Evolutionary conservation across 1,140 invertebrate species (phyloP), one percentile per base, ranked within the genome.

Genomic region (Oedothorax gibbosus): DNA sequence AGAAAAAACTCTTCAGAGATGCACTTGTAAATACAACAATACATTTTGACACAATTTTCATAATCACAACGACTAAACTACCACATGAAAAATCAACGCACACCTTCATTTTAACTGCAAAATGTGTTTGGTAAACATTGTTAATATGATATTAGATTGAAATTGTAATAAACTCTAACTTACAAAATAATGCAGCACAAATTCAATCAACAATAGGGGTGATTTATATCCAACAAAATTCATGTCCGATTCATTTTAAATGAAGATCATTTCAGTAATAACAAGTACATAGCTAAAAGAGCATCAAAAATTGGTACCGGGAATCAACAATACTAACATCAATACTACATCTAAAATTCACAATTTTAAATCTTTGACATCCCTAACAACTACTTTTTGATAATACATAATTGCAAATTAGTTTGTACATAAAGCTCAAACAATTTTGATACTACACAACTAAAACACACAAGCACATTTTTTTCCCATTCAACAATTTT

Each of bases 251-350:
- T 75, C 68, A 82, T 82, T 73, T 82, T 7, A 82, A 82, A 82
- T 65, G 64, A 80, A 80, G 15, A 84, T 53, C 35, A 84, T 75
- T 76, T 84, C 57, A 73, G 50, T 21, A 20, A 64, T 73, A 82
- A 82, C 81, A 84, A 65, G 69, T 66, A 84, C 81, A 84, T 65
- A 71, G 69, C 71, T 84, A 84, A 73, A 84, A 84, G 69, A 72
- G 73, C 51, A 72, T 51, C 57, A 68, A 73, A 56, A 56, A 82
- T 60, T 72, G 71, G 60, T 64, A 84, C 81, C 72, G 81, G 81
- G 81, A 75, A 84, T 75, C 57, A 84, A 84, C 72, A 84, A 51
- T 72, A 84, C 81, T 84, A 84, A 84, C 81, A 75, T 84, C 72
- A 75, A 84, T 53, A 79, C 81, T 84, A 84, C 49, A 54, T 73